Conservation (phyloP, 2,888 invertebrate species). For the Stegophylla sp. region DNA sequence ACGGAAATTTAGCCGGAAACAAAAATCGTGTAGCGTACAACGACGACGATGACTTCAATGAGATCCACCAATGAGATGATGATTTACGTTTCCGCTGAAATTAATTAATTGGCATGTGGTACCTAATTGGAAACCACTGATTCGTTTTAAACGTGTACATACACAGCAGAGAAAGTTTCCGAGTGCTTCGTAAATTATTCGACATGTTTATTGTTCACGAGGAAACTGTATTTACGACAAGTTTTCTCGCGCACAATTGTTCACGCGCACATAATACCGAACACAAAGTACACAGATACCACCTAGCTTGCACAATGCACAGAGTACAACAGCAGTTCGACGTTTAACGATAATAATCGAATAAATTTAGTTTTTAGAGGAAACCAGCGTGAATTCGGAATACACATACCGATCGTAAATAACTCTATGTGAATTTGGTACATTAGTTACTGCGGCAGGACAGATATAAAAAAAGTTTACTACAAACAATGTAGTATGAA, state of each 20-base stretch:
- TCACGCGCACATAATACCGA: background rate
- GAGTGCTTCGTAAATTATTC: slow-evolving; percentile 24
- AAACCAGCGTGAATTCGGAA: background rate
- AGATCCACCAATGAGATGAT: background rate
- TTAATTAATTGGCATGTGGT: slow-evolving; percentile 23
- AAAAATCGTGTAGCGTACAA: background rate
- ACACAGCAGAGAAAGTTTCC: slow-evolving; percentile 36
- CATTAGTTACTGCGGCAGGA: background rate
- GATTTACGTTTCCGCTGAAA: background rate
- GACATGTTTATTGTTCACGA: slow-evolving; percentile 42
- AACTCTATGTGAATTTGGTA: background rate
- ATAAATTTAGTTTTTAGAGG: slow-evolving; percentile 17
- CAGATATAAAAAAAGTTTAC: background rate
- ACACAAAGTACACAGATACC: background rate
- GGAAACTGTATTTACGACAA: slow-evolving; percentile 18
- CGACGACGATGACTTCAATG: background rate
- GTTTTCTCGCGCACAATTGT: slow-evolving; percentile 8
- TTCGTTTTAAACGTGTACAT: slow-evolving; percentile 10
- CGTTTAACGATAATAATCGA: background rate
- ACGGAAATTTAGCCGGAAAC: background rate
- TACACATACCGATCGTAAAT: background rate
- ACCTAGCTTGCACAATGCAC: too few relatives aligned
- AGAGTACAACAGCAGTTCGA: background rate
- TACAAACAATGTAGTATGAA: slow-evolving; percentile 2
- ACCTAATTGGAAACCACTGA: slow-evolving; percentile 41